Evolutionary conservation across 2,888 invertebrate species (phyloP).

Genomic region (Drosophila kambysellisi): DNA sequence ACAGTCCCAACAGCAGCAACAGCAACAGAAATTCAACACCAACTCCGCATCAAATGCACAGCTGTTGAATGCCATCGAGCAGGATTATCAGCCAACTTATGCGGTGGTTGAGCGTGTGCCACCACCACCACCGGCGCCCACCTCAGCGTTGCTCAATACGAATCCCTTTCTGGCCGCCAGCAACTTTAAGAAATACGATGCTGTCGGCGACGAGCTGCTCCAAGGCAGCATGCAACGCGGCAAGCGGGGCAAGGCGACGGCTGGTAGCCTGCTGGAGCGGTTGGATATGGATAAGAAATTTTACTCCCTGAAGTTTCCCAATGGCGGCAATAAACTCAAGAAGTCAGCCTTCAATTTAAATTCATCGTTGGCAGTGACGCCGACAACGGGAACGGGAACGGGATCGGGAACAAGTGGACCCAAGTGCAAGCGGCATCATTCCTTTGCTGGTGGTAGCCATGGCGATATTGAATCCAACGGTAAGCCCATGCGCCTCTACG

Average conservation of each 20-base stretch:
- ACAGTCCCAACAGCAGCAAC: constrained; percentile 29
- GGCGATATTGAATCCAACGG: constrained; percentile 82
- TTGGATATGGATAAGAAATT: constrained; percentile 82
- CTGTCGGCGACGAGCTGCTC: constrained; percentile 59
- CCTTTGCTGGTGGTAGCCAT: constrained; percentile 84
- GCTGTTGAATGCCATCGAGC: constrained; percentile 78
- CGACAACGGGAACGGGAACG: constrained; percentile 36
- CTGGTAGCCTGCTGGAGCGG: constrained; percentile 60
- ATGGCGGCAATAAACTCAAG: constrained; percentile 51
- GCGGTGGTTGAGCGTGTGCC: constrained; percentile 78
- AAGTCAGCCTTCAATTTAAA: constrained; percentile 55
- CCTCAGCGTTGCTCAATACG: constrained; percentile 64
- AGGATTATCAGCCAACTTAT: constrained; percentile 81
- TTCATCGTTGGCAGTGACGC: constrained; percentile 48
- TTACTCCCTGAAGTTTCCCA: constrained; percentile 83
- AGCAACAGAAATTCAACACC: constrained; percentile 56
- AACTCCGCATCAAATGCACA: constrained; percentile 75
- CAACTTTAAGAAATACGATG: constrained; percentile 83
- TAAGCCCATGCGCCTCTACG: constrained; percentile 82
- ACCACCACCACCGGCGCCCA: constrained; percentile 51
- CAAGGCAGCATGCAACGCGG: constrained; percentile 52
- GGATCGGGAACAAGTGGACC: constrained; percentile 36
- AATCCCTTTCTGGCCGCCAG: constrained; percentile 83
- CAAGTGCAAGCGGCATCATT: constrained; percentile 85
- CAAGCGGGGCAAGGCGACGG: constrained; percentile 37